phyloP scores from a whole-genome alignment of 1,140 invertebrate genomes.

The Dreissena rostriformis region DNA sequence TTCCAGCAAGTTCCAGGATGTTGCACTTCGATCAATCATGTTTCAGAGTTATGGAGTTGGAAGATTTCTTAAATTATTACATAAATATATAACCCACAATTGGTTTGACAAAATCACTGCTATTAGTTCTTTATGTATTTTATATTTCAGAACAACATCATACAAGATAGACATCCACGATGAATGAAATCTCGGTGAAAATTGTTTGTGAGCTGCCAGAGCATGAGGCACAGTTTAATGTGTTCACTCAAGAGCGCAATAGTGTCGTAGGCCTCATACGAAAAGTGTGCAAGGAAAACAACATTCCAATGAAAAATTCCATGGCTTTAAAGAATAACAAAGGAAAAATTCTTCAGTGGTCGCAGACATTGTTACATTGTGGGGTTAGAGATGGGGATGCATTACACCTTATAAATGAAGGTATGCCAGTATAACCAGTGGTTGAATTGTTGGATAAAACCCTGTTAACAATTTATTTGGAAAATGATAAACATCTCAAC shows the following conservation, averaged over 20 bases:
- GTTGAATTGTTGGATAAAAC: not conserved
- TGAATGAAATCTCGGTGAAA: constrained; percentile 48
- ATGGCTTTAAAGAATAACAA: constrained; percentile 7
- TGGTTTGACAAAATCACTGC: too few species aligned
- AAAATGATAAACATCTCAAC: not conserved
- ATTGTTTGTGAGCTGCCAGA: constrained; percentile 21
- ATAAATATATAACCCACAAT: too few species aligned
- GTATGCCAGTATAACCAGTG: not conserved
- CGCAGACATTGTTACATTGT: constrained; percentile 41
- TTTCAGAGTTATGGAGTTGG: too few species aligned
- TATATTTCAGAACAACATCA: too few species aligned
- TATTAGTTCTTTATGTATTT: too few species aligned
- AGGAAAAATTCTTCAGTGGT: constrained; percentile 39
- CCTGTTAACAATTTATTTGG: not conserved
- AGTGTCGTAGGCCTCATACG: constrained; percentile 39
- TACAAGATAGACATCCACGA: not conserved
- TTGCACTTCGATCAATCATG: too few species aligned
- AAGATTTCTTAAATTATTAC: too few species aligned
- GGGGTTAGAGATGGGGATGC: constrained; percentile 35
- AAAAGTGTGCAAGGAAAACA: constrained; percentile 52
- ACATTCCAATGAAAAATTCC: constrained; percentile 10
- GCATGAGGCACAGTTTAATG: constrained; percentile 17
- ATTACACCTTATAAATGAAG: constrained; percentile 40
- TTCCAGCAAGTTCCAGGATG: too few species aligned
- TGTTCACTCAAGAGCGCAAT: constrained; percentile 22